Base-by-base conservation (phyloP, 2,888 invertebrate genomes). In the Hedychridium roseum region DNA sequence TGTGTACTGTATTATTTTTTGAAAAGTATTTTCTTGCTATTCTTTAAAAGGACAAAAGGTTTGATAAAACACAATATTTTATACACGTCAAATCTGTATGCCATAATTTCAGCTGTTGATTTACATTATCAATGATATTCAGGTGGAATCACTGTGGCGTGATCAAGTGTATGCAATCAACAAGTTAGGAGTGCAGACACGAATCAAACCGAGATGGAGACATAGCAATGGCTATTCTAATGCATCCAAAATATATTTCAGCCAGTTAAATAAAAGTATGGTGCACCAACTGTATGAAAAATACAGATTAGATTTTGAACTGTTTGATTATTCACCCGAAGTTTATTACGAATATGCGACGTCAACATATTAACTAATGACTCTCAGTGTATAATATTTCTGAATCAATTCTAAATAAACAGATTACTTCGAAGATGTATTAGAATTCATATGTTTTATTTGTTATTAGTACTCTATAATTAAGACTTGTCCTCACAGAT, bases 121-220 rank as follows among this genome's bases (percentile, higher is more conserved):
- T n/a, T n/a, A n/a, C n/a, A n/a, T n/a, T n/a, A n/a, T n/a, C n/a
- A n/a, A n/a, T n/a, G n/a, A n/a, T n/a, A n/a, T n/a, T n/a, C 38
- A 74, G 74, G 82, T 84, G 44, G 85, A 85, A 66, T 82, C 82
- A 0, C 57, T 85, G 39, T 73, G 76, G 36, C 66, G 76, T n/a
- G 86, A 86, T 67, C 82, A 85, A 35, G 58, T 79, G 18, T 81
- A 78, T 43, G 72, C 80, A 12, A 76, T 83, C 16, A 48, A 74
- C 26, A 66, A 69, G 45, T 60, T 79, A 21, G 68, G 71, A 5
- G 51, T 81, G 11, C 57, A 68, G 18, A 50, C 65, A 5, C 45
- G 57, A 51, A 76, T 76, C 39, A 65, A 64, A 49, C 78, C 77
- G 9, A 61, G 54, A 9, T 79, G 79, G 80, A 70, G 68, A 31